These are phyloP conservation scores for Pangasius sanitwongsei DNA, from an alignment of 2,797 vertebrate genomes.

Conservation along the genomic window DNA sequence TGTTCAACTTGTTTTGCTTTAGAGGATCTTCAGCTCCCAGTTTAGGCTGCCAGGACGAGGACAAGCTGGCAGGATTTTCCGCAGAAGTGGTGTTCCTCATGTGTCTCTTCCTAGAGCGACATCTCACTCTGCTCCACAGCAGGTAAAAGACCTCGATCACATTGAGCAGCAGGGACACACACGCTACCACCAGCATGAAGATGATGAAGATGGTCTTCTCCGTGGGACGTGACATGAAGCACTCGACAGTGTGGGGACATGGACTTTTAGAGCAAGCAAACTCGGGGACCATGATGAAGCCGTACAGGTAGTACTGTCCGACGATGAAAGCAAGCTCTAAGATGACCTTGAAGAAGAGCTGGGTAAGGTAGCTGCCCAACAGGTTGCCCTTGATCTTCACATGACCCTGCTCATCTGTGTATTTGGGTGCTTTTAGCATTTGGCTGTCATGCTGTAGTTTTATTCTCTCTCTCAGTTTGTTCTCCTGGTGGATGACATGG, in stretches of 20 bases:
- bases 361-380: constrained; percentile 87
- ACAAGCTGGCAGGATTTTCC: constrained; percentile 36
- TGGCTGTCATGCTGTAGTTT: constrained; percentile 57
- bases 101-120: constrained; percentile 29
- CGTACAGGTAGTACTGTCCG: constrained; percentile 94
- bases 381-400: constrained; percentile 87
- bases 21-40: constrained; percentile 34
- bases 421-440: constrained; percentile 76
- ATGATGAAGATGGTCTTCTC: constrained; percentile 89
- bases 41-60: constrained; percentile 29
- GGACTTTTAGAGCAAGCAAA: constrained; percentile 85
- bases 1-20: constrained; percentile 62
- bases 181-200: constrained; percentile 84
- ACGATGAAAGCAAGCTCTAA: constrained; percentile 89
- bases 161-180: constrained; percentile 81
- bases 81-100: constrained; percentile 25
- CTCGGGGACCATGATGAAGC: constrained; percentile 88
- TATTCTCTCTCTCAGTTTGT: constrained; percentile 80
- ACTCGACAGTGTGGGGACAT: constrained; percentile 87
- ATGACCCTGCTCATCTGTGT: constrained; percentile 79
- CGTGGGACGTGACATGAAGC: constrained; percentile 85
- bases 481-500: constrained; percentile 84
- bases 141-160: constrained; percentile 76
- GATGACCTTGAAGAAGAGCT: constrained; percentile 86
- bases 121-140: constrained; percentile 55